Conservation (phyloP, 1,140 invertebrate species). For the Temnothorax nylanderi region DNA sequence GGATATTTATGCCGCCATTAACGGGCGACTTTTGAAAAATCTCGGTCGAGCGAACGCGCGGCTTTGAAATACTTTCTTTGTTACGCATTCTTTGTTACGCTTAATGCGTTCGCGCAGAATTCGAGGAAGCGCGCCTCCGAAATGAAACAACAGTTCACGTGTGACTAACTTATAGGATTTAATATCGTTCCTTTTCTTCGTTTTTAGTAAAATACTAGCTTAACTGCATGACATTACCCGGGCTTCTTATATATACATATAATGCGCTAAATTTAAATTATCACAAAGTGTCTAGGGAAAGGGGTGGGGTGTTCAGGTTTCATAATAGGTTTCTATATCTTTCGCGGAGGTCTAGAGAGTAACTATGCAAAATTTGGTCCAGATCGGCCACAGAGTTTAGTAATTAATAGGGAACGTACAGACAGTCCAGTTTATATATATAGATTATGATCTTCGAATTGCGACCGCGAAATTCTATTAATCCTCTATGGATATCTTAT, state of each 20-base stretch:
- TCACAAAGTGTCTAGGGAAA: too few species aligned
- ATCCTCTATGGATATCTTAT: background rate
- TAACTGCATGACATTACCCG: too few species aligned
- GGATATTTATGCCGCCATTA: slow-evolving; percentile 71
- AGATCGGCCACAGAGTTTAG: too few species aligned
- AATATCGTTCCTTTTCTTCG: background rate
- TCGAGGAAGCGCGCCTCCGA: slow-evolving; percentile 12
- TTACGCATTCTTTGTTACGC: slow-evolving; percentile 53
- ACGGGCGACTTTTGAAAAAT: slow-evolving; percentile 68
- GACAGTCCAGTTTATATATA: too few species aligned
- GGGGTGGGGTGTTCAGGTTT: too few species aligned
- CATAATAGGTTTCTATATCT: too few species aligned
- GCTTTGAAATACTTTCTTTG: slow-evolving; percentile 28
- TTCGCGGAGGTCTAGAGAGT: too few species aligned
- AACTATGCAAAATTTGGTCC: too few species aligned
- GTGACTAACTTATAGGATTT: background rate
- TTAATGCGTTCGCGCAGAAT: slow-evolving; percentile 33
- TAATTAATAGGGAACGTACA: too few species aligned
- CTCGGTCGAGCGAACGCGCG: slow-evolving; percentile 42
- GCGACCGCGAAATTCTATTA: background rate
- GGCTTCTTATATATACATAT: too few species aligned
- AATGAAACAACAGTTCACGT: slow-evolving; percentile 1
- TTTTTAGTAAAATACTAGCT: background rate
- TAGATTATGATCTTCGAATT: background rate
- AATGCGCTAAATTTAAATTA: too few species aligned